Base-by-base conservation (phyloP, 1,140 invertebrate genomes). In the Venturia canescens region DNA sequence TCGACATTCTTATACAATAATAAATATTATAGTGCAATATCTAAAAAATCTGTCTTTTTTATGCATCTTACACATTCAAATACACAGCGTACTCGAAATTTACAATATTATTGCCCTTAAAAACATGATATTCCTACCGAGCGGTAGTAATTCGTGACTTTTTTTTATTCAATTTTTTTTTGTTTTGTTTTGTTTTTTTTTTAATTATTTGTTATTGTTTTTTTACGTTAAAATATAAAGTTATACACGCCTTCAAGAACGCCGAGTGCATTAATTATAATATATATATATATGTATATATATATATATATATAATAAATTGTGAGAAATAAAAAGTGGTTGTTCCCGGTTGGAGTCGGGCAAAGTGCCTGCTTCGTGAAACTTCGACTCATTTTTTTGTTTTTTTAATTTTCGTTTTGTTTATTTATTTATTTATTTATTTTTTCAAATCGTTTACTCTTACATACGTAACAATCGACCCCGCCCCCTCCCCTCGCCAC, bases 1-100 rank as follows among this genome's bases (percentile, higher is more conserved):
- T 86, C 80, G 82, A 88, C 87, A 87, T 84, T 84, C 88, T 66
- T 66, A 66, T 90, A 90, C 76, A 87, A 84, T 89, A 90, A 90
- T 89, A 89, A 91, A 90, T 88, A 87, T 90, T 87, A 91, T 87
- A 90, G 90, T 91, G 90, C 89, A 89, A 89, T 91, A 90, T 90
- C 89, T 90, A 90, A 89, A 92, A 92, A 90, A 90, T 87, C 87
- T 90, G 85, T 90, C 84, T 88, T 89, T 90, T 90, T 88, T 86
- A 90, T 86, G 87, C 88, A 90, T 89, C 85, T 89, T 90, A 88
- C 84, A 91, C 86, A 89, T 89, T 89, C 84, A 88, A 87, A 90
- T 90, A 44, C 38, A 88, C 85, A 89, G 85, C 87, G 84, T 88
- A 90, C 85, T 87, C 86, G 85, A 85, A 90, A 89, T 90, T 83